Conservation (phyloP, 1,140 invertebrate species). For the Lanistes nyassanus region DNA sequence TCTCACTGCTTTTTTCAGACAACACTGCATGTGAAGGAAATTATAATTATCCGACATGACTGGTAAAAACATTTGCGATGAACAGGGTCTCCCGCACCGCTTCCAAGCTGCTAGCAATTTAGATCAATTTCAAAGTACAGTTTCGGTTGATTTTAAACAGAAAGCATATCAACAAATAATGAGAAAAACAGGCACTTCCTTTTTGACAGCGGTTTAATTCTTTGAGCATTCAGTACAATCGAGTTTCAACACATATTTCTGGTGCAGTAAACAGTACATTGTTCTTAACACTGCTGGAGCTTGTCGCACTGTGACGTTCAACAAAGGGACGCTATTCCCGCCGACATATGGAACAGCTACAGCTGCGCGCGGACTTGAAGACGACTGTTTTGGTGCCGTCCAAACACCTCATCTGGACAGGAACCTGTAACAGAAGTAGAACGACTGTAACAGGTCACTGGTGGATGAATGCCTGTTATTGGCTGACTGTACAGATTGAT, state of each 20-base stretch:
- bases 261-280: not conserved
- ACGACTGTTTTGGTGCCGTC: slow-evolving; percentile 79
- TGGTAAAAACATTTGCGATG: too few relatives aligned
- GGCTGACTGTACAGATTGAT: not conserved
- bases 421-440: slow-evolving; percentile 70
- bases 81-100: too few relatives aligned
- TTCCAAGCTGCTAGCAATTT: too few relatives aligned
- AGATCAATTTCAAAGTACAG: too few relatives aligned
- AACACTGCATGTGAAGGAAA: too few relatives aligned
- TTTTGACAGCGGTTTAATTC: not conserved
- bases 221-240: not conserved
- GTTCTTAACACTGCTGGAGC: not conserved
- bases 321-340: slow-evolving; percentile 19
- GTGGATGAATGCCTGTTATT: too few relatives aligned
- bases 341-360: slow-evolving; percentile 74
- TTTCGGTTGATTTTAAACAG: not conserved
- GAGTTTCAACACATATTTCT: not conserved
- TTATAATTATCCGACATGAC: too few relatives aligned
- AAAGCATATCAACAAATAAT: not conserved
- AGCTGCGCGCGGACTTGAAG: slow-evolving; percentile 85
- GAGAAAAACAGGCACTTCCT: not conserved
- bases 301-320: not conserved
- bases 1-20: too few relatives aligned
- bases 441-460: not conserved
- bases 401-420: slow-evolving; percentile 78